Evolutionary conservation across 2,113 vertebrate species (phyloP).

Genomic region (Regulus satrapa): DNA sequence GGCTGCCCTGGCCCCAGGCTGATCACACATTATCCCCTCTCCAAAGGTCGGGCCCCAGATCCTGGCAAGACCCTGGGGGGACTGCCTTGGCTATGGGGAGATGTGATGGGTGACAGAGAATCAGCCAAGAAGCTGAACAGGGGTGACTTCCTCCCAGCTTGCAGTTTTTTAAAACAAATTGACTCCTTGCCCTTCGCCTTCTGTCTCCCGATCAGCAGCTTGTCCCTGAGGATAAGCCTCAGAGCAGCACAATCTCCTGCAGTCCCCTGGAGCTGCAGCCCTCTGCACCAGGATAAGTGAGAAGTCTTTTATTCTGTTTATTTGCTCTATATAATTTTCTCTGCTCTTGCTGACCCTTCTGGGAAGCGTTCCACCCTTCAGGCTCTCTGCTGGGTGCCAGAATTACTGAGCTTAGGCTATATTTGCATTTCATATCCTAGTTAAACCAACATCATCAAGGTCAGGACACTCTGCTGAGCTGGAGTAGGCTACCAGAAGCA

Average conservation of each 20-base stretch:
- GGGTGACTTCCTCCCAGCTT: neutral
- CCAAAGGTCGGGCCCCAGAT: neutral
- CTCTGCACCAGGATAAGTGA: slow-evolving; percentile 3
- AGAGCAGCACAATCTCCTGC: slow-evolving; percentile 33
- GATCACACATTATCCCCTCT: neutral
- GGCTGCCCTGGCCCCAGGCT: neutral
- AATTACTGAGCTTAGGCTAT: slow-evolving; percentile 1
- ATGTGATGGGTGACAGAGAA: neutral
- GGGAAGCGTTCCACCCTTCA: neutral
- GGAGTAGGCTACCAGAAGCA: neutral
- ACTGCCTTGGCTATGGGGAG: neutral
- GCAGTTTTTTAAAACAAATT: neutral
- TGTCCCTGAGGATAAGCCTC: slow-evolving; percentile 13
- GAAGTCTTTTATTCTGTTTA: slow-evolving; percentile 40
- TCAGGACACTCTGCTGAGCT: neutral
- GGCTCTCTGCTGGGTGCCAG: slow-evolving; percentile 27
- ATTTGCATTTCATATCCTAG: slow-evolving; percentile 63
- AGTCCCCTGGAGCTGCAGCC: slow-evolving; percentile 34
- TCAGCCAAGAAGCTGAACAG: neutral
- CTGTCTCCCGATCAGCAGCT: neutral
- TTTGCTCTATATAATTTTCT: slow-evolving; percentile 45
- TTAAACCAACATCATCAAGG: slow-evolving; percentile 54
- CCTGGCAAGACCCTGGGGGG: neutral
- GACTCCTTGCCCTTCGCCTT: neutral
- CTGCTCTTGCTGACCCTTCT: slow-evolving; percentile 20